These are phyloP conservation scores for Podiceps cristatus DNA, from an alignment of 2,113 vertebrate species.

Conservation along the genomic window DNA sequence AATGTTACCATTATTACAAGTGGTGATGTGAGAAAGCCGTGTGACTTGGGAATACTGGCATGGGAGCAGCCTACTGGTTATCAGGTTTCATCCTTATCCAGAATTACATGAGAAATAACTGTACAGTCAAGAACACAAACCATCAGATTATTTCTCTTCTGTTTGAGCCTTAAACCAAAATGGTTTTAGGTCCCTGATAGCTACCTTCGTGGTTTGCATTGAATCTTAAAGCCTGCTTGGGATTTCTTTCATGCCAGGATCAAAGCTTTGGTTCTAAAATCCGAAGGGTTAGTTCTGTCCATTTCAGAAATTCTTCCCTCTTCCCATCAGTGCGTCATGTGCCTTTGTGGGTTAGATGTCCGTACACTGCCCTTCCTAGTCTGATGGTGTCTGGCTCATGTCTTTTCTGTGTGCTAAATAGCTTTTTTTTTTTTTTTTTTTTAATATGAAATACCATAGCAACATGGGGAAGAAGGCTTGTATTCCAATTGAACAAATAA, in stretches of 20 bases:
- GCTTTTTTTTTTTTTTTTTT: background rate
- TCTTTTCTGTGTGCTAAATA: background rate
- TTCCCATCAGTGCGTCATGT: background rate
- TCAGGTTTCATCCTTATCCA: background rate
- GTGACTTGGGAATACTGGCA: background rate
- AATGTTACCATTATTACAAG: background rate
- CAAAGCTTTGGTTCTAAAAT: background rate
- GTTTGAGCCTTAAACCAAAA: background rate
- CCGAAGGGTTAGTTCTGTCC: background rate
- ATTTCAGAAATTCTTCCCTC: background rate
- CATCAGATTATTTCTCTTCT: background rate
- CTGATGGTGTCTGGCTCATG: background rate
- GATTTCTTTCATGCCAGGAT: background rate
- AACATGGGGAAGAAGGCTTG: background rate
- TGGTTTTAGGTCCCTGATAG: background rate
- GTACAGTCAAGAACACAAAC: background rate
- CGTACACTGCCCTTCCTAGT: background rate
- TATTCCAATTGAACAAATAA: background rate
- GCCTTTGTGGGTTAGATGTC: background rate
- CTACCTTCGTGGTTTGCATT: background rate
- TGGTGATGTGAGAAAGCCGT: background rate
- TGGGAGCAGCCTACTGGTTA: background rate
- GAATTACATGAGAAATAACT: background rate
- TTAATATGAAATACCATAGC: background rate
- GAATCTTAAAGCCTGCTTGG: background rate